Percentiles rank a stretch among this genome's conserved stretches.
Conservation (phyloP, 1,140 invertebrate genomes). For the Neodiprion pinetum region DNA sequence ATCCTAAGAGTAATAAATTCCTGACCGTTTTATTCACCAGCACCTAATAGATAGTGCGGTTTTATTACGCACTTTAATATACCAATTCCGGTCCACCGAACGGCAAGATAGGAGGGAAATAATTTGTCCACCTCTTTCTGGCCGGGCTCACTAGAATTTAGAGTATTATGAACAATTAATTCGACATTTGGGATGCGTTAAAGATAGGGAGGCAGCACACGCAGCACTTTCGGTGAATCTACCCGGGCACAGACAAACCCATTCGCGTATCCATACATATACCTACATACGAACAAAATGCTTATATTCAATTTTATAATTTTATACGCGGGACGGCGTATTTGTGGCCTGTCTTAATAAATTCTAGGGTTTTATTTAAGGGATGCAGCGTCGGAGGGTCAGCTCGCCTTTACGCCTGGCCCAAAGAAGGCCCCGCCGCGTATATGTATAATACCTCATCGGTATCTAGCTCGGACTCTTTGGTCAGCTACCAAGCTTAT, state of each 20-base stretch:
- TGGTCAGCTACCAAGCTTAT: constrained; percentile 7
- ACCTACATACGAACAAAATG: not conserved
- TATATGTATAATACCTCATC: not conserved
- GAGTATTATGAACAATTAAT: constrained; percentile 8
- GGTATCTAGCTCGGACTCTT: not conserved
- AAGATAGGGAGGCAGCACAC: not conserved
- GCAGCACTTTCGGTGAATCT: not conserved
- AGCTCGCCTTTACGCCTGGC: not conserved
- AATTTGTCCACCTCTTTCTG: not conserved
- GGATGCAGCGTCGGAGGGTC: not conserved
- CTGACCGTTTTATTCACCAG: not conserved
- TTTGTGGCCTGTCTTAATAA: constrained; percentile 4
- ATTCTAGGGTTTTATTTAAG: constrained; percentile 2
- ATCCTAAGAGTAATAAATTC: not conserved
- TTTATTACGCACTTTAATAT: not conserved
- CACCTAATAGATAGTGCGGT: not conserved
- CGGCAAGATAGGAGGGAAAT: not conserved
- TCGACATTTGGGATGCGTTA: not conserved
- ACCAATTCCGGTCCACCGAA: not conserved
- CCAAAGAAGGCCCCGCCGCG: too few species aligned
- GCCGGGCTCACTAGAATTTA: not conserved
- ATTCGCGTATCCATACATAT: too few species aligned
- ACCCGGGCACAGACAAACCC: not conserved
- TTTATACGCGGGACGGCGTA: not conserved
- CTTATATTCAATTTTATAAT: not conserved